Base-by-base conservation (phyloP, 2,888 invertebrate species). In the Lordiphosa fenestrarum region DNA sequence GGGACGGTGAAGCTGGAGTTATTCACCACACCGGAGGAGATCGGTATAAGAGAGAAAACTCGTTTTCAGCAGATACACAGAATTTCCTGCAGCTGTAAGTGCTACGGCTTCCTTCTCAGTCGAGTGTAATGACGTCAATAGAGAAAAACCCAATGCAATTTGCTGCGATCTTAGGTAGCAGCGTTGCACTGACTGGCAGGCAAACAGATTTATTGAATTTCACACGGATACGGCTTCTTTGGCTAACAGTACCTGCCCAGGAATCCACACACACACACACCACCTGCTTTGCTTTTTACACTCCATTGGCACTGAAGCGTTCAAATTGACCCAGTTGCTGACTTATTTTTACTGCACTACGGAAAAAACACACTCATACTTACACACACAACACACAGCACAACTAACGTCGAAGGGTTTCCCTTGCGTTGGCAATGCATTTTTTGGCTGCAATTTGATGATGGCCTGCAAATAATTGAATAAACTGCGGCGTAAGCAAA, bases 301-400 rank as follows among this genome's bases (percentile, higher is more conserved):
- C 60, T 67, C 53, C 57, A 71, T 76, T 81, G 66, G 65, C 73
- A 78, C 60, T 81, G 66, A 71, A 77, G 83, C 80, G 68, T 69
- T 67, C 69, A 72, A 73, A 80, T 84, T 86, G 86, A 85, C 84
- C 86, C 56, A 86, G 73, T 86, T 81, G 69, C 65, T 60, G 67
- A 77, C 72, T 77, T 85, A 73, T 83, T 75, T 78, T 71, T 73
- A 68, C 61, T 47, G 51, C 63, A 57, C 54, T 39, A 53, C 25
- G 36, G 54, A 54, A 9, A 30, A 30, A 30, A 25, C 0, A 23
- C 5, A 25, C 5, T 6, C 5, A 25, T 0, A 25, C 21, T 6
- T 6, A 6, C 23, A 23, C 25, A 30, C 10, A 30, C 3, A 9
- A 10, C 9, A 10, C 30, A 30, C 9, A 10, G 30, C 30, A 9